Evolutionary conservation across 1,140 invertebrate species (phyloP).

Genomic region (Heterodera schachtii): DNA sequence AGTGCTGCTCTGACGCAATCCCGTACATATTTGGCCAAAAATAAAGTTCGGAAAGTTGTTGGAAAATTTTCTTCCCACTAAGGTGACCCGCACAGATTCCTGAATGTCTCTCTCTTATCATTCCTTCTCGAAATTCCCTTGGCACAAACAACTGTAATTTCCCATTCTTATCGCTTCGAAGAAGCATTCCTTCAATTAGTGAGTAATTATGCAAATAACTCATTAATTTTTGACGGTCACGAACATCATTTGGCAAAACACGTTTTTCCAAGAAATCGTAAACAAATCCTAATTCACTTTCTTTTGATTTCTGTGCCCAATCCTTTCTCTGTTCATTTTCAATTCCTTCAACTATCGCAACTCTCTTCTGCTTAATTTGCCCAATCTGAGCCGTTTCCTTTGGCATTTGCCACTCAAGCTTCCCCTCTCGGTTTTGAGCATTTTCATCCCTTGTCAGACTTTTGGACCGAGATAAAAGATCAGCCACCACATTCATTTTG

Average conservation of each 20-base stretch:
- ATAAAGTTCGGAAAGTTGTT: too few relatives aligned
- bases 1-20: too few relatives aligned
- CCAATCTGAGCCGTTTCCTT: neutral
- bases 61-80: too few relatives aligned
- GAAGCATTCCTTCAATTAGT: neutral
- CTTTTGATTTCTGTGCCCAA: neutral
- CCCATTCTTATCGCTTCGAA: neutral
- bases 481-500: conserved; percentile 4
- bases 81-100: conserved; percentile 3
- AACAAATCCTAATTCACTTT: conserved; percentile 4
- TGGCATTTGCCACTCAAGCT: neutral
- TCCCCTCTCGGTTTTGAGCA: neutral
- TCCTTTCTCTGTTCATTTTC: neutral
- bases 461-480: neutral
- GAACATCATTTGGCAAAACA: too few relatives aligned
- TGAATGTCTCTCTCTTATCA: conserved; percentile 10
- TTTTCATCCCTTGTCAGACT: neutral
- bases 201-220: neutral
- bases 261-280: too few relatives aligned
- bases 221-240: too few relatives aligned
- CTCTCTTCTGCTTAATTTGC: neutral
- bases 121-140: neutral
- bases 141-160: conserved; percentile 20
- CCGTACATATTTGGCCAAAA: too few relatives aligned
- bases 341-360: neutral